These are phyloP conservation scores for Chloropsis hardwickii DNA, from an alignment of 2,113 vertebrate genomes.

Conservation along the genomic window DNA sequence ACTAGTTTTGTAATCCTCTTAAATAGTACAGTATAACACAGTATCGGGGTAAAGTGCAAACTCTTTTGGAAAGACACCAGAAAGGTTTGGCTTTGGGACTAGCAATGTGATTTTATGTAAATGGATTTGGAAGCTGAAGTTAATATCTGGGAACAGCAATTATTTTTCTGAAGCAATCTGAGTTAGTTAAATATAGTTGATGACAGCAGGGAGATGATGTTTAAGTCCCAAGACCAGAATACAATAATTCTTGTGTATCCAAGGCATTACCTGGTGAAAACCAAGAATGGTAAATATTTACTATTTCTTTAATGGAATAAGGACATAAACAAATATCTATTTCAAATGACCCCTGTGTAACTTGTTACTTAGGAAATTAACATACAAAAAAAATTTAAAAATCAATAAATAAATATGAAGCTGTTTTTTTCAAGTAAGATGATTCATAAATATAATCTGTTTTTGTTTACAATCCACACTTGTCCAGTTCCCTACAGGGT, in stretches of 20 bases:
- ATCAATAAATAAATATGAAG: neutral
- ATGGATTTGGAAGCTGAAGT: neutral
- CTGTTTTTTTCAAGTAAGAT: neutral
- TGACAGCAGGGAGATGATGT: neutral
- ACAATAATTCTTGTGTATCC: neutral
- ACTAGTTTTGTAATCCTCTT: neutral
- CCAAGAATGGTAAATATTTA: slow-evolving; percentile 23
- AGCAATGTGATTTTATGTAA: neutral
- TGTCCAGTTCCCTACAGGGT: rapidly evolving
- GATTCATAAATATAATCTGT: neutral
- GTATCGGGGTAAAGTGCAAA: neutral
- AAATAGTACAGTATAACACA: neutral
- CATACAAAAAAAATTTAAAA: rapidly evolving
- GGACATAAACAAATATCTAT: neutral
- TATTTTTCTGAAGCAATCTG: neutral
- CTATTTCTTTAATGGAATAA: neutral
- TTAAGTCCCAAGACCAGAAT: neutral
- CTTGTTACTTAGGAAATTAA: neutral
- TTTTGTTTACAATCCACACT: neutral
- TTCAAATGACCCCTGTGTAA: neutral
- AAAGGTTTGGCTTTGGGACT: neutral
- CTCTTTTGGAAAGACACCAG: neutral
- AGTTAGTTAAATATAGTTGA: neutral
- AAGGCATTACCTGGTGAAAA: slow-evolving; percentile 26
- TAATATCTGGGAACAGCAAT: neutral